A percentile compares a stretch with the other conserved stretches of the same genome.
Evolutionary conservation across 2,797 vertebrate species (phyloP).

Genomic region (Sebastes iracundus): DNA sequence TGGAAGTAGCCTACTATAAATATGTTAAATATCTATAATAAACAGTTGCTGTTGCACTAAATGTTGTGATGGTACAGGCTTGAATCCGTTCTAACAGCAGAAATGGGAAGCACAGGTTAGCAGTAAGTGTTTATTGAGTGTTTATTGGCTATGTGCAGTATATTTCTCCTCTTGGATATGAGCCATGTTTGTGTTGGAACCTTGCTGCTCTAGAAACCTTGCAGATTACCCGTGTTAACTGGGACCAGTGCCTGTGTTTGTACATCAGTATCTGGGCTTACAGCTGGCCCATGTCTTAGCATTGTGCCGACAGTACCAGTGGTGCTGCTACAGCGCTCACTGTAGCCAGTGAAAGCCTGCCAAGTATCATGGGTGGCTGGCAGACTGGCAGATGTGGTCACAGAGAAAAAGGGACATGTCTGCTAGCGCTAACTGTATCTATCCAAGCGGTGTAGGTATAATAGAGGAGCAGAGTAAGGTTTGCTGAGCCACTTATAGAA

Average conservation of each 20-base stretch:
- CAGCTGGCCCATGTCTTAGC: slow-evolving; percentile 55
- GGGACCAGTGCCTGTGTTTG: slow-evolving; percentile 44
- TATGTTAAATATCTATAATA: background rate
- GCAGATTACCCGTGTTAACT: slow-evolving; percentile 53
- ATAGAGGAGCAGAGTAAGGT: slow-evolving; percentile 59
- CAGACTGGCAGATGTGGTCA: slow-evolving; percentile 58
- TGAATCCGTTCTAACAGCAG: slow-evolving; percentile 6
- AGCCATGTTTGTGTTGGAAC: slow-evolving; percentile 45
- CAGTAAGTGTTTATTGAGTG: slow-evolving; percentile 30
- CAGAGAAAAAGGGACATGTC: slow-evolving; percentile 59
- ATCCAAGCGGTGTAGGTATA: slow-evolving; percentile 60
- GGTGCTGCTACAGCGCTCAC: slow-evolving; percentile 48
- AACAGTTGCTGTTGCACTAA: background rate
- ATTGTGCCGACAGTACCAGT: slow-evolving; percentile 46
- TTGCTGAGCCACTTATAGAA: slow-evolving; percentile 64
- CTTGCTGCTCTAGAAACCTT: slow-evolving; percentile 45
- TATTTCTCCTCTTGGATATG: slow-evolving; percentile 28
- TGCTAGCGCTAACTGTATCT: slow-evolving; percentile 65
- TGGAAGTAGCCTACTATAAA: background rate
- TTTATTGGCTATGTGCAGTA: background rate
- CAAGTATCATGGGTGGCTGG: slow-evolving; percentile 70
- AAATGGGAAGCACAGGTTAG: slow-evolving; percentile 8
- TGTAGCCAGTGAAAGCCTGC: slow-evolving; percentile 62
- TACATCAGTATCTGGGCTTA: slow-evolving; percentile 61
- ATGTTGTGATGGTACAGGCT: background rate